Evolutionary conservation across 2,888 invertebrate species (phyloP), one percentile per base, ranked within the genome.

Genomic region (Busseola fusca): DNA sequence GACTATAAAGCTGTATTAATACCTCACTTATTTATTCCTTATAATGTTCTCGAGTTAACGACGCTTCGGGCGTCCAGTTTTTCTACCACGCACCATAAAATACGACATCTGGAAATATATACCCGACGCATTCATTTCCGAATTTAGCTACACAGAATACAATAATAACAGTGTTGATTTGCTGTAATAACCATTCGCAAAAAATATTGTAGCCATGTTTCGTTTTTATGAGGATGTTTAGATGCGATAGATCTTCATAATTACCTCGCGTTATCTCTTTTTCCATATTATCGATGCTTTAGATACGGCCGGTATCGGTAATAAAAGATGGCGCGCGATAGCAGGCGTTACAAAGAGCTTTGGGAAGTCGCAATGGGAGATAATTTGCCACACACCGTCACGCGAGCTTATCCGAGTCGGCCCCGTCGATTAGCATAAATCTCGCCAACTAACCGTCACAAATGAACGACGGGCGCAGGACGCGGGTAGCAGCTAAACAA

Each of bases 351-450:
- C 91, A 91, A 91, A 91, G 91, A 89, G 91, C 89, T 91, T 89
- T 89, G 88, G 89, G 90, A 92, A 93, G 88, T 93, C 88, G 91
- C 91, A 91, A 91, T 91, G 91, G 91, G 91, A 93, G 93, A 94
- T 92, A 93, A 94, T 95, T 94, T 93, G 94, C 92, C 92, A 93
- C 93, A 93, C 93, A 90, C 91, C 92, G 94, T 94, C 94, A 94
- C 94, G 93, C 94, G 92, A 91, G 92, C 92, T 95, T 93, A 94
- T 91, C 91, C 91, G 91, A 92, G 88, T 91, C 94, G 87, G 92
- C 94, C 94, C 90, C 91, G 91, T 92, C 95, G 94, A 95, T 95
- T 95, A 95, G 93, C 95, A 95, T 95, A 95, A 95, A 95, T 95
- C 94, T 95, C 93, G 90, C 92, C 94, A 94, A 95, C 93, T 94